phyloP scores from a whole-genome alignment of 2,888 invertebrate species.

The Temnothorax unifasciatus region DNA sequence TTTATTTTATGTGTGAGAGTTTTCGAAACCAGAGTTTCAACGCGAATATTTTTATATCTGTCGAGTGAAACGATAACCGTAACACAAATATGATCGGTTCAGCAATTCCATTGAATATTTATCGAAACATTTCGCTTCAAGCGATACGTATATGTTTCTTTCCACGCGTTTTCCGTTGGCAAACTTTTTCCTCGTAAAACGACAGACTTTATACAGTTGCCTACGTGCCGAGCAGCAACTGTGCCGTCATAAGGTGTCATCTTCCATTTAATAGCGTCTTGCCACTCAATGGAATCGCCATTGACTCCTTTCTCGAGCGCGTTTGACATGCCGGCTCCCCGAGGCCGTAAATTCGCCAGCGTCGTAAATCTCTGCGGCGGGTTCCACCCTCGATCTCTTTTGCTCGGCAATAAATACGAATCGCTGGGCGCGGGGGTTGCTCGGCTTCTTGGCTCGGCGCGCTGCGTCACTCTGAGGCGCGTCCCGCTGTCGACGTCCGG shows the following conservation, averaged over 20 bases:
- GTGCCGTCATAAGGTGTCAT: constrained; percentile 17
- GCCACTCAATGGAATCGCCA: constrained; percentile 56
- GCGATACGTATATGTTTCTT: background rate
- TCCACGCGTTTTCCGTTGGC: background rate
- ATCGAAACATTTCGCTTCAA: background rate
- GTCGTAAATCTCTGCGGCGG: constrained; percentile 70
- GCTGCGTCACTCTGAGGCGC: constrained; percentile 26
- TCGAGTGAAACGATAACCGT: background rate
- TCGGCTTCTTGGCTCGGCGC: constrained; percentile 52
- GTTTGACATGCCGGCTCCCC: constrained; percentile 57
- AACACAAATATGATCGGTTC: background rate
- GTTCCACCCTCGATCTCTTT: constrained; percentile 62
- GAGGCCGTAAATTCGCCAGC: constrained; percentile 64
- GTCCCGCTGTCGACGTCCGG: constrained; percentile 32
- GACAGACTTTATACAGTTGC: background rate
- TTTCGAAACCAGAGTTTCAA: constrained; percentile 6
- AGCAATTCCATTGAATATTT: background rate
- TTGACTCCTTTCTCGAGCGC: constrained; percentile 51
- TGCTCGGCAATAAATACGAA: constrained; percentile 75
- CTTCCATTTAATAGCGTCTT: constrained; percentile 61
- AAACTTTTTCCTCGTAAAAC: constrained; percentile 19
- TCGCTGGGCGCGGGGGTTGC: constrained; percentile 61
- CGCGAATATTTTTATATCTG: background rate
- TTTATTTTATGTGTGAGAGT: constrained; percentile 34
- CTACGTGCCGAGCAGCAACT: background rate